Conservation (phyloP, 2,888 invertebrate genomes). For the Agriotes lineatus region DNA sequence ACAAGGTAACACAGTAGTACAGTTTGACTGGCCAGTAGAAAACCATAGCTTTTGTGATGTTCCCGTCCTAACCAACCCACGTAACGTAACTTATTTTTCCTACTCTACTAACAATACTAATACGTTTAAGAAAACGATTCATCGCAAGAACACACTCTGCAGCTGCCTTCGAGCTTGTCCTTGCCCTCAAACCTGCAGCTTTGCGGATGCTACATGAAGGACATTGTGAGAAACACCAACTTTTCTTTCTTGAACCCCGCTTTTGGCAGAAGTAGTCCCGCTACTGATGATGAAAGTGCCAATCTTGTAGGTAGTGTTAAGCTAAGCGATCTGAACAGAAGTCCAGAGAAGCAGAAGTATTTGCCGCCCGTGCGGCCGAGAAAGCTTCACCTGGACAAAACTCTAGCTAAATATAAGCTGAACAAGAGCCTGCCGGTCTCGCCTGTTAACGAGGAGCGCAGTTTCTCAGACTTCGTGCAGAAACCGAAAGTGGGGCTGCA, state of each 20-base stretch:
- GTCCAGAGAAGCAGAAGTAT: slow-evolving; percentile 54
- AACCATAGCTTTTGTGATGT: slow-evolving; percentile 52
- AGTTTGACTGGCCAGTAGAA: slow-evolving; percentile 35
- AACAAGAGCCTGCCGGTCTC: slow-evolving; percentile 85
- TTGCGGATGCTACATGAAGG: slow-evolving; percentile 64
- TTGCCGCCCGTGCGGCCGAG: slow-evolving; percentile 59
- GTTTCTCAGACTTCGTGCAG: slow-evolving; percentile 61
- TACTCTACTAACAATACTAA: slow-evolving; percentile 56
- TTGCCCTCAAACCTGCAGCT: slow-evolving; percentile 62
- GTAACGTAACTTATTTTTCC: slow-evolving; percentile 52
- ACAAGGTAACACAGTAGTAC: slow-evolving; percentile 49
- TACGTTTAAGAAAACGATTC: slow-evolving; percentile 43
- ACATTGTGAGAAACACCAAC: slow-evolving; percentile 59
- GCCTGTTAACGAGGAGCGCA: slow-evolving; percentile 81
- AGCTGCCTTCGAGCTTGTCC: slow-evolving; percentile 53
- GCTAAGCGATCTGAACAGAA: slow-evolving; percentile 54
- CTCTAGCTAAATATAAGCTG: slow-evolving; percentile 62
- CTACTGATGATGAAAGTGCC: slow-evolving; percentile 29
- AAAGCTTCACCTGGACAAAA: slow-evolving; percentile 62
- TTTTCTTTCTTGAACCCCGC: slow-evolving; percentile 30
- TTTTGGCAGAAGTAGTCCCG: slow-evolving; percentile 23
- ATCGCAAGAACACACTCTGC: slow-evolving; percentile 17
- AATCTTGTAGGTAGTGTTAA: slow-evolving; percentile 48
- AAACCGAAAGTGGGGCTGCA: background rate
- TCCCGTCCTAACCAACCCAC: slow-evolving; percentile 46